Conservation (phyloP, 1,140 invertebrate genomes). For the Telenomus remus region DNA sequence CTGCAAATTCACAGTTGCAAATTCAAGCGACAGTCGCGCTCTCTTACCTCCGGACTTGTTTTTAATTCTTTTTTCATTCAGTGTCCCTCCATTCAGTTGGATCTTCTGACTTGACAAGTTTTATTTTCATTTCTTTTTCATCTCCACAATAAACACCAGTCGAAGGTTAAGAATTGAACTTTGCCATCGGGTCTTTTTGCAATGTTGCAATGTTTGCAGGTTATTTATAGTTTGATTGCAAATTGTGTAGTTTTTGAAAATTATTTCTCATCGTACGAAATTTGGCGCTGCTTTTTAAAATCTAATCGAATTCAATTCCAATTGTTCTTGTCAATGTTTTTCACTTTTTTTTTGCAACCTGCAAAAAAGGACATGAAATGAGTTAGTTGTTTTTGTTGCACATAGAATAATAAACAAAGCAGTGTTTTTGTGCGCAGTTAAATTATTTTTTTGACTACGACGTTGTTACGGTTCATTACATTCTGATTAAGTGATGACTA, state of each 20-base stretch:
- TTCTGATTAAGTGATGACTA: conserved; percentile 26
- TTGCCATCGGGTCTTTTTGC: neutral
- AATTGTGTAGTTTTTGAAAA: too few relatives aligned
- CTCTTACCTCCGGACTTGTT: too few relatives aligned
- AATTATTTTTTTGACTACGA: neutral
- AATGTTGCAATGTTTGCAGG: conserved; percentile 5
- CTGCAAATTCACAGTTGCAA: neutral
- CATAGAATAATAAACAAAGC: neutral
- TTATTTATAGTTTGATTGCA: conserved; percentile 4
- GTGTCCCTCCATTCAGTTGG: too few relatives aligned
- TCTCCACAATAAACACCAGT: too few relatives aligned
- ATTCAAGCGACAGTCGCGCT: neutral
- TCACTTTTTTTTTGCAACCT: too few relatives aligned
- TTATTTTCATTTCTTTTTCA: too few relatives aligned
- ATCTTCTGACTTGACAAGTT: too few relatives aligned
- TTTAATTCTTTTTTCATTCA: too few relatives aligned
- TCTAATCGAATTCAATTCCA: too few relatives aligned
- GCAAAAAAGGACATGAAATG: too few relatives aligned
- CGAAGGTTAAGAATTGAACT: neutral
- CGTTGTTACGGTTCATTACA: conserved; percentile 3
- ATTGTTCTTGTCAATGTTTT: too few relatives aligned
- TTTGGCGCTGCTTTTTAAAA: neutral
- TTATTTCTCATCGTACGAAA: neutral
- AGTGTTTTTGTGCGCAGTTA: too few relatives aligned
- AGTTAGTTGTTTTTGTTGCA: neutral